Evolutionary conservation across 2,888 invertebrate species (phyloP), one percentile per base, ranked within the genome.

Genomic region (Chironomus riparius): DNA sequence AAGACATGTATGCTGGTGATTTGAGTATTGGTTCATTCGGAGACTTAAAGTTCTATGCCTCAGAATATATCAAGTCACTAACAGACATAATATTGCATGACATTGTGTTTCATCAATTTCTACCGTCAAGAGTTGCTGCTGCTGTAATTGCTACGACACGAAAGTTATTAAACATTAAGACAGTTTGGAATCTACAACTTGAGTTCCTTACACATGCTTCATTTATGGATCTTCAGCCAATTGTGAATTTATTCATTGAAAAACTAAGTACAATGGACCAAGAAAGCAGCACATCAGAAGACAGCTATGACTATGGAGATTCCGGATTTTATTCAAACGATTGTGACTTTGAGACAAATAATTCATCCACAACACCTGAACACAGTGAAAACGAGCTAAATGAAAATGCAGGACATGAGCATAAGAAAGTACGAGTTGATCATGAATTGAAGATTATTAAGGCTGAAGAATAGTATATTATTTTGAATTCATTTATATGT

Each of bases 91-190:
- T 74, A 13, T 3, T 74, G 4, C 1, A 38, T 24, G 7, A 48
- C 4, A 21, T 48, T 3, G n/a, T 5, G 10, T 68, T 74, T 18
- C 12, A 24, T 21, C 62, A 65, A n/a, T 15, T 24, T 18, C 47
- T 22, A n/a, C 74, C 74, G 3, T 74, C 74, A 5, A 47, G 4
- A 47, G 18, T 68, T 7, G 74, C 74, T 22, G 74, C 74, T 12
- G 12, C 74, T 1, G 48, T 74, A 10, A 47, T 74, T 7, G 18
- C 62, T 2, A 62, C 68, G 3, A 15, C 68, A 1, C 47, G 74
- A n/a, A 47, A 68, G 6, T 24, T 65, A 4, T 5, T 74, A 12
- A 15, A 48, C 2, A 22, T 74, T 6, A 21, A 65, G 6, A 13
- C 22, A 10, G 3, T 47, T 22, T 74, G 74, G 74, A 68, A 18